phyloP scores from a whole-genome alignment of 2,888 invertebrate species.

The Epinotia brunnichana region DNA sequence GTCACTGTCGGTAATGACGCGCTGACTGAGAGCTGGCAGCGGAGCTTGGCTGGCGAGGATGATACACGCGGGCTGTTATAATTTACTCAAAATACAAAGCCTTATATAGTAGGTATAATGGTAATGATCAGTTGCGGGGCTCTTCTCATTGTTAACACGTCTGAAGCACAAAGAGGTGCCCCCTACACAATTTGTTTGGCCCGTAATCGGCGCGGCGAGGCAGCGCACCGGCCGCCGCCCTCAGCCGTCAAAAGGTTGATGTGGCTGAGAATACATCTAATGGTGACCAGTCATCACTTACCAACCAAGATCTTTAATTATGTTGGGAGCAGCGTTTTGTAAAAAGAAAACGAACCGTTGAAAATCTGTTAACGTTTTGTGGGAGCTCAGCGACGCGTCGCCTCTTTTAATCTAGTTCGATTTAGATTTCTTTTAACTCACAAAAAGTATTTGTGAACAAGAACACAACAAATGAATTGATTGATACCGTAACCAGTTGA shows the following conservation, averaged over 20 bases:
- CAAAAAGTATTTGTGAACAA: slow-evolving; percentile 75
- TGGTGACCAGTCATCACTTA: slow-evolving; percentile 78
- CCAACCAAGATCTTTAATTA: slow-evolving; percentile 74
- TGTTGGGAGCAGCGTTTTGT: slow-evolving; percentile 67
- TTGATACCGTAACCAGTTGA: slow-evolving; percentile 69
- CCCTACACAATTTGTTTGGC: slow-evolving; percentile 78
- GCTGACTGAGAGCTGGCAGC: slow-evolving; percentile 61
- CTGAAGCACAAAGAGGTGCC: slow-evolving; percentile 75
- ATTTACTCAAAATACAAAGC: slow-evolving; percentile 84
- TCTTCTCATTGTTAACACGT: slow-evolving; percentile 80
- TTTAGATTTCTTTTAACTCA: slow-evolving; percentile 59
- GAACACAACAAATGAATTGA: slow-evolving; percentile 72
- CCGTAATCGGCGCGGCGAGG: slow-evolving; percentile 68
- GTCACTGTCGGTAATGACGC: slow-evolving; percentile 80
- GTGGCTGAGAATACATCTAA: slow-evolving; percentile 68
- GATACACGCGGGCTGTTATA: slow-evolving; percentile 79
- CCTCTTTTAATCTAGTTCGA: slow-evolving; percentile 65
- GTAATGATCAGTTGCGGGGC: slow-evolving; percentile 81
- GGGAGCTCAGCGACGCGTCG: slow-evolving; percentile 69
- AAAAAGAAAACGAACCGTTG: slow-evolving; percentile 77
- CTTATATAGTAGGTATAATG: slow-evolving; percentile 80
- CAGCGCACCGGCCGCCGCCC: slow-evolving; percentile 51
- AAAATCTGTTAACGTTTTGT: slow-evolving; percentile 78
- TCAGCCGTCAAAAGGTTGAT: slow-evolving; percentile 63
- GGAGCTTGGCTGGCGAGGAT: slow-evolving; percentile 59